These are phyloP conservation scores for Scomber colias DNA, from an alignment of 2,113 vertebrate genomes.

Conservation along the genomic window DNA sequence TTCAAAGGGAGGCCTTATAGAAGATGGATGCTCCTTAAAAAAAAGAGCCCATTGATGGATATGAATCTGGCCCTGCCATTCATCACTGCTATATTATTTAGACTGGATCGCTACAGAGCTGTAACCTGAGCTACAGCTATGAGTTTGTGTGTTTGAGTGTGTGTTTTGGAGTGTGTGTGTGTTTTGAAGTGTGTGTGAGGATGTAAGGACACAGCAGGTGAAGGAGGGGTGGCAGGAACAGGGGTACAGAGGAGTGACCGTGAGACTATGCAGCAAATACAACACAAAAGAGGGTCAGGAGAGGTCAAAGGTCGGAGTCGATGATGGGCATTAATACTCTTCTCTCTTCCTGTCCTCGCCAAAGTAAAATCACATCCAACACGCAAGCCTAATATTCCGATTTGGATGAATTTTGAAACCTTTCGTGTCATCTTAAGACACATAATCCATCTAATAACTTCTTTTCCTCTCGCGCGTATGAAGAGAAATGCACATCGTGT, in stretches of 20 bases:
- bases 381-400: background rate
- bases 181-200: constrained; percentile 30
- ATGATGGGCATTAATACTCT: background rate
- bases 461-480: background rate
- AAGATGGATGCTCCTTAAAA: constrained; percentile 99
- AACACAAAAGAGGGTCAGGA: background rate
- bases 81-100: constrained; percentile 99
- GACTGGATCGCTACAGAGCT: constrained; percentile 97
- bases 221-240: constrained; percentile 24
- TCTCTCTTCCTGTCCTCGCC: background rate
- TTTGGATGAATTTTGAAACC: background rate
- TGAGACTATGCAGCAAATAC: background rate
- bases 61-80: constrained; percentile 95
- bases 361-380: background rate
- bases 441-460: background rate
- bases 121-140: constrained; percentile 91
- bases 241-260: constrained; percentile 17
- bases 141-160: constrained; percentile 27
- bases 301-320: constrained; percentile 2
- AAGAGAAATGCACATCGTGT: too few species aligned
- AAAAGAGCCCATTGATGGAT: constrained; percentile 95
- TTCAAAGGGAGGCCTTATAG: constrained; percentile 93
- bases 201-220: constrained; percentile 46
- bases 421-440: too few species aligned
- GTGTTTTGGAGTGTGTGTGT: constrained; percentile 34